Evolutionary conservation across 1,140 invertebrate species (phyloP), one percentile per base, ranked within the genome.

Genomic region (Telenomus remus): DNA sequence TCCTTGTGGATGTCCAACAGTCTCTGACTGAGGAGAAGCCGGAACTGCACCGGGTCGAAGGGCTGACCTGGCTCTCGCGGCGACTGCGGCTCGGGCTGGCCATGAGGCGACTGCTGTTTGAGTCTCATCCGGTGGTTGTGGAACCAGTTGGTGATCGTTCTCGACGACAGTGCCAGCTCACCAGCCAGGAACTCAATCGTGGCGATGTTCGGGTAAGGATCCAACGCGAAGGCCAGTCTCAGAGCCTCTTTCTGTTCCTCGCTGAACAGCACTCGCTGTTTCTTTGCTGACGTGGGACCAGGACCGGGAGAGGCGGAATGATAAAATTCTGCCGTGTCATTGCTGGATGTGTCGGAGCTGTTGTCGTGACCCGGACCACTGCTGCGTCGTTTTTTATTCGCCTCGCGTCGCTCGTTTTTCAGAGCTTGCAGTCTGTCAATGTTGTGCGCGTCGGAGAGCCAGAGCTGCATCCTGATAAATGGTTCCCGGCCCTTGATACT

Each of bases 131-230:
- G 92, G 88, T 99, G 97, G 86, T 99, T 99, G 89, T 99, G 98
- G 90, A 99, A 99, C 98, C 98, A 99, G 85, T 99, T 99, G 12
- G 96, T 97, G 65, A 99, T 98, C 39, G 97, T 99, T 74, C 97
- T 91, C 9, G 97, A 94, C 0, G 96, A 96, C n/a, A 99, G 89
- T 10, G 92, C 94, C 6, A 99, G 88, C 85, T 98, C 96, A 12
- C 92, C 91, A 8, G 97, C 96, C 50, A 99, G 89, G 79, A 97
- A 97, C 85, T 99, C 98, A 42, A 99, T 98, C 15, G 96, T 97
- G 5, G 93, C 93, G 69, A 97, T 94, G 82, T 96, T 97, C 0
- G 98, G 98, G 84, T 99, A 99, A 0, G 97, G 96, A 85, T 99
- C 98, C 9, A 99, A 89, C 0, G 95, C 93, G 82, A 98, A 99